Evolutionary conservation across 2,888 invertebrate species (phyloP).

Genomic region (Andrena praecox): DNA sequence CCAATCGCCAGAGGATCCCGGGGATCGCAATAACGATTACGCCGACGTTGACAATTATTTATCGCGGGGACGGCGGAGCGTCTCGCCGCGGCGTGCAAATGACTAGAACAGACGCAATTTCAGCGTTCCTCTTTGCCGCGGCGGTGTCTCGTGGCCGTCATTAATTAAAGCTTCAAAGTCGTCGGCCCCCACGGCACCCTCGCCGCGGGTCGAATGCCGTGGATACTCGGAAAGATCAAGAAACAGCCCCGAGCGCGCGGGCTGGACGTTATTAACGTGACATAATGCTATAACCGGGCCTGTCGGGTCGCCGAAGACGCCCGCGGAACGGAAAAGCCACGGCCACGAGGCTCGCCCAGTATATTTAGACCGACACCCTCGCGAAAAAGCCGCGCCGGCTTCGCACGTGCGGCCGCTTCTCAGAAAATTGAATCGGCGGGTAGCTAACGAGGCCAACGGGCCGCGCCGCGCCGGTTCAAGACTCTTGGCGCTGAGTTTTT

Average conservation of each 20-base stretch:
- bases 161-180: conserved; percentile 82
- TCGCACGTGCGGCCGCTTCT: conserved; percentile 70
- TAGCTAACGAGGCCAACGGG: conserved; percentile 67
- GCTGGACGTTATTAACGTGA: conserved; percentile 81
- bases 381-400: conserved; percentile 60
- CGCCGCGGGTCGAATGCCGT: conserved; percentile 65
- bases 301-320: conserved; percentile 30
- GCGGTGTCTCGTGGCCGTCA: conserved; percentile 67
- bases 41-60: conserved; percentile 68
- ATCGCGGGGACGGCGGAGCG: conserved; percentile 55
- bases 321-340: conserved; percentile 63
- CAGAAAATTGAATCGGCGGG: conserved; percentile 63
- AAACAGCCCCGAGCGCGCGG: conserved; percentile 60
- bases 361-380: conserved; percentile 69
- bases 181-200: conserved; percentile 64
- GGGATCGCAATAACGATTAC: conserved; percentile 61
- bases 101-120: conserved; percentile 70
- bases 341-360: conserved; percentile 48
- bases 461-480: not conserved
- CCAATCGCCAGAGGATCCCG: conserved; percentile 56
- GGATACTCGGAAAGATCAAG: conserved; percentile 74
- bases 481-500: not conserved
- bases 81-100: conserved; percentile 56
- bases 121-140: conserved; percentile 59
- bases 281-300: conserved; percentile 76